A percentile compares a stretch with the other conserved stretches of the same genome.
Evolutionary conservation across 1,140 invertebrate species (phyloP).

Genomic region (Glomeris maerens): DNA sequence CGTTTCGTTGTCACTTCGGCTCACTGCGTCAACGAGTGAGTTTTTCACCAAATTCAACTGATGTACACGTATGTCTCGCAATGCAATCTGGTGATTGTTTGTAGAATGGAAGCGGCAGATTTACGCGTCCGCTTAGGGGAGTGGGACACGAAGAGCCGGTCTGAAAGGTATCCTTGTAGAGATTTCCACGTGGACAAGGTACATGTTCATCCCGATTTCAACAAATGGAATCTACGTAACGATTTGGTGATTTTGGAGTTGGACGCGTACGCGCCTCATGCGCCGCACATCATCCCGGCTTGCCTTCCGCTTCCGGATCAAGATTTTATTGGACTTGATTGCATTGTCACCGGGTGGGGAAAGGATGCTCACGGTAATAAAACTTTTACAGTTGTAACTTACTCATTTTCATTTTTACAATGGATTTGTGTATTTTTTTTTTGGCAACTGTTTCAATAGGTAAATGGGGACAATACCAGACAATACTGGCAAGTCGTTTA

Average conservation of each 20-base stretch:
- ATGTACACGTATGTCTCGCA: too few relatives aligned
- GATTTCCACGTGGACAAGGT: constrained; percentile 1
- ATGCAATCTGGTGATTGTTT: background rate
- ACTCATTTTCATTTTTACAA: background rate
- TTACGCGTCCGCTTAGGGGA: constrained; percentile 47
- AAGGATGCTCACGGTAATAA: background rate
- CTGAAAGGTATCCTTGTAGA: background rate
- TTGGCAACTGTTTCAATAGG: too few relatives aligned
- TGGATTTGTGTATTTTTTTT: background rate
- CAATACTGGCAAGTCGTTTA: too few relatives aligned
- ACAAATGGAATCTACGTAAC: background rate
- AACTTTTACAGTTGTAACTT: background rate
- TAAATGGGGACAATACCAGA: constrained; percentile 1
- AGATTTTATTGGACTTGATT: background rate
- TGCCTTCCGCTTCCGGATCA: background rate
- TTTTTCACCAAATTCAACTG: constrained; percentile 5
- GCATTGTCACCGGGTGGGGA: background rate
- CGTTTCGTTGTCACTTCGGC: constrained; percentile 76
- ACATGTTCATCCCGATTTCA: background rate
- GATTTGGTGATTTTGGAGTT: background rate
- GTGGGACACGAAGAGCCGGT: background rate
- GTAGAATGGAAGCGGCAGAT: constrained; percentile 42
- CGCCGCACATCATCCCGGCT: background rate
- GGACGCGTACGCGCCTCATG: background rate
- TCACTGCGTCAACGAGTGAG: constrained; percentile 78